These are phyloP conservation scores for Ctenochaetus hawaiiensis DNA, from an alignment of 2,797 vertebrate species.

Conservation along the genomic window DNA sequence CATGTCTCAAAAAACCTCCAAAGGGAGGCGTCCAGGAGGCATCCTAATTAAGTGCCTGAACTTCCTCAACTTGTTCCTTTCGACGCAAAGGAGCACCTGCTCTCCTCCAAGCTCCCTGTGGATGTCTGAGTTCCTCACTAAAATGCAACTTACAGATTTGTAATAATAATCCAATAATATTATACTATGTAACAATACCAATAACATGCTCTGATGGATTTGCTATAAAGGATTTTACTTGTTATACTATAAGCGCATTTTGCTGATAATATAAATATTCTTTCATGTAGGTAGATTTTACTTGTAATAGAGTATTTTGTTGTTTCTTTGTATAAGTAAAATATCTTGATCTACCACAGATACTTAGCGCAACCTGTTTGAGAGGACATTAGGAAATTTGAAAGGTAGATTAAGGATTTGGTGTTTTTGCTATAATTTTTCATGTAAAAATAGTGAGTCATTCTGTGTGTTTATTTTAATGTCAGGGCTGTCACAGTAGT, in stretches of 20 bases:
- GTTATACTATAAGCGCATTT: not conserved
- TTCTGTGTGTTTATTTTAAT: not conserved
- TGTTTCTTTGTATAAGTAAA: not conserved
- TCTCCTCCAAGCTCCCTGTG: too few species aligned
- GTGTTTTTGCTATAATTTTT: not conserved
- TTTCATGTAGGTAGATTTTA: not conserved
- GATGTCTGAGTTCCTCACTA: too few species aligned
- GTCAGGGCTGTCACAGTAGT: conserved; percentile 6
- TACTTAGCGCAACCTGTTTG: not conserved
- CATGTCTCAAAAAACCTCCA: too few species aligned
- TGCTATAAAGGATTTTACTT: not conserved
- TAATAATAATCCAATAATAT: too few species aligned
- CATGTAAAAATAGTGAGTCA: not conserved
- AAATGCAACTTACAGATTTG: too few species aligned
- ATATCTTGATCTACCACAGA: not conserved
- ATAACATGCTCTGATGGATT: too few species aligned
- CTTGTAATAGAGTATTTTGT: not conserved
- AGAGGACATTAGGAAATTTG: conserved; percentile 5
- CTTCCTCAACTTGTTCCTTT: too few species aligned
- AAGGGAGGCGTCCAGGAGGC: too few species aligned
- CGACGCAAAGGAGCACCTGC: too few species aligned
- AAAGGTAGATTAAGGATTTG: not conserved
- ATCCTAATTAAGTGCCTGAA: too few species aligned
- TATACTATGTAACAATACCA: too few species aligned
- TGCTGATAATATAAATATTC: not conserved